These are phyloP conservation scores for Phrynocephalus vlangalii DNA, from an alignment of 2,797 vertebrate genomes.

Conservation along the genomic window DNA sequence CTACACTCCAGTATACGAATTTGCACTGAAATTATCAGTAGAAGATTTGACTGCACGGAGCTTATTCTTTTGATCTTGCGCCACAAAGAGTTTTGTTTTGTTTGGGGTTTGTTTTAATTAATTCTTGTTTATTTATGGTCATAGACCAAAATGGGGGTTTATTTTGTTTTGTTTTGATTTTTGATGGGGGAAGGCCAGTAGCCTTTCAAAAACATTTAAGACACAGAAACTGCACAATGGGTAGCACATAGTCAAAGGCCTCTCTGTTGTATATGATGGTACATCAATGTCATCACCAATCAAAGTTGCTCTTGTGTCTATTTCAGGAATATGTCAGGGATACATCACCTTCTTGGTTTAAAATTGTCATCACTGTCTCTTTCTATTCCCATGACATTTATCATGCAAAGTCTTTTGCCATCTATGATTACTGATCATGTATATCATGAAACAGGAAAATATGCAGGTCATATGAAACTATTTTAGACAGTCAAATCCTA, in stretches of 20 bases:
- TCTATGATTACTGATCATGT: slow-evolving; percentile 3
- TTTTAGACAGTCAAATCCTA: background rate
- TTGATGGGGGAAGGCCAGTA: background rate
- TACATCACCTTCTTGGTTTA: background rate
- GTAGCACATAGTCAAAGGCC: background rate
- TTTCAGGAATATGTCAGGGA: slow-evolving; percentile 6
- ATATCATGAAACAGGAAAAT: background rate
- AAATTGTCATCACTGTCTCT: slow-evolving; percentile 17
- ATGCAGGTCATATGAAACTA: background rate
- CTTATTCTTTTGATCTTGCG: slow-evolving; percentile 43
- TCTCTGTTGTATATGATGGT: slow-evolving; percentile 5
- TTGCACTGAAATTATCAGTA: slow-evolving; percentile 48
- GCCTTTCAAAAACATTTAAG: slow-evolving; percentile 3
- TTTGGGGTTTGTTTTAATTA: too few relatives aligned
- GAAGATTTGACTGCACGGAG: slow-evolving; percentile 47
- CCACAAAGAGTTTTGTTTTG: background rate
- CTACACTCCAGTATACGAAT: slow-evolving; percentile 36
- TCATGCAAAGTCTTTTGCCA: background rate
- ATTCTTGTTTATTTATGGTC: too few relatives aligned
- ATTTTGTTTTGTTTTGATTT: too few relatives aligned
- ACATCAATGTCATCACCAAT: slow-evolving; percentile 29
- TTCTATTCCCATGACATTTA: slow-evolving; percentile 17
- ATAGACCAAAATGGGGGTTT: too few relatives aligned
- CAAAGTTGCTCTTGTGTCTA: slow-evolving; percentile 4
- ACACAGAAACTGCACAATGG: background rate